Evolutionary conservation across 2,888 invertebrate genomes (phyloP).

Genomic region (Drosophila rubida): DNA sequence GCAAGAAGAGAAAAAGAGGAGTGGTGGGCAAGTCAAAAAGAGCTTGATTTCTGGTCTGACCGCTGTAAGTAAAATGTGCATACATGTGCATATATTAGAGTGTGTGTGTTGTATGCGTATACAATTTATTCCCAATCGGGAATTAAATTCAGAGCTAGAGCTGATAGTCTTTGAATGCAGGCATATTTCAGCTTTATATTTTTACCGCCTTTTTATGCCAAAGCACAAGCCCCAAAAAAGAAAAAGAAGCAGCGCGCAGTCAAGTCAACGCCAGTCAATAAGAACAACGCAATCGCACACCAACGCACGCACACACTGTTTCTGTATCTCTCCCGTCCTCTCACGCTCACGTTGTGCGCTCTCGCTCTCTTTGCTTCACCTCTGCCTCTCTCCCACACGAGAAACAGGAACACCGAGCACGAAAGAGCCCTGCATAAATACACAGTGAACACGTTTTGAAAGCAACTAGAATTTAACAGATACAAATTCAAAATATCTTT

Average conservation of each 20-base stretch:
- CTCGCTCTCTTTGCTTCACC: conserved; percentile 24
- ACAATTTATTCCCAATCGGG: conserved; percentile 22
- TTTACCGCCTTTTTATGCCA: conserved; percentile 75
- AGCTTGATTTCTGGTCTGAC: conserved; percentile 62
- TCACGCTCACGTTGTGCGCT: conserved; percentile 1
- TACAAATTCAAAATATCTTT: background rate
- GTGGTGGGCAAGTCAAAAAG: conserved; percentile 67
- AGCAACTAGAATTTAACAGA: conserved; percentile 12
- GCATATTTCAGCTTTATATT: conserved; percentile 48
- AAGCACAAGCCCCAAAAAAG: conserved; percentile 55
- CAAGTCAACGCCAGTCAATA: conserved; percentile 59
- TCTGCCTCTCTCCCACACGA: conserved; percentile 47
- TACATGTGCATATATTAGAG: conserved; percentile 3
- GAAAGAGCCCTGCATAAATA: conserved; percentile 38
- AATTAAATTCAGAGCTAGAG: conserved; percentile 15
- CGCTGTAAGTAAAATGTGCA: conserved; percentile 58
- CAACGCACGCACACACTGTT: conserved; percentile 39
- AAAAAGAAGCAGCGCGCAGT: conserved; percentile 27
- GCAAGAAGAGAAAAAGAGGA: conserved; percentile 58
- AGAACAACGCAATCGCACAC: conserved; percentile 72
- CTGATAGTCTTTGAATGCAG: conserved; percentile 21
- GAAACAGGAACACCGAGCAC: conserved; percentile 59
- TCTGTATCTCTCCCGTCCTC: conserved; percentile 45
- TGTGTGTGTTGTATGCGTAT: background rate
- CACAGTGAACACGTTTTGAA: conserved; percentile 26